Base-by-base conservation (phyloP, 2,888 invertebrate species). In the Tridacna gigas region DNA sequence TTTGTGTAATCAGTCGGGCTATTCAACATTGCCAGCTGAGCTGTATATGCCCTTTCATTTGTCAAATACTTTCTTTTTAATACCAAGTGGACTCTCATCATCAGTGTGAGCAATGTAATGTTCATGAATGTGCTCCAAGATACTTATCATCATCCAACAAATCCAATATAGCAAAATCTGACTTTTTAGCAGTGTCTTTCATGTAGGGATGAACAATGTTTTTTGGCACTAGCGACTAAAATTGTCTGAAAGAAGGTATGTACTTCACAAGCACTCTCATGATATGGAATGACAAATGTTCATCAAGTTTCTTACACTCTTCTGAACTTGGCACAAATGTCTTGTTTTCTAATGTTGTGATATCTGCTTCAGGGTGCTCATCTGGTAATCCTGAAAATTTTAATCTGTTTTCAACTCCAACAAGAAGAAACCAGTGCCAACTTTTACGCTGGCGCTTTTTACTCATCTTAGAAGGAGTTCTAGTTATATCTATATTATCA, bases 31-130 rank as follows among this genome's bases (percentile, higher is more conserved):
- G 75, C 69, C 48, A 77, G 28, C 61, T 80, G 83, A 48, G 83
- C 80, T 65, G 73, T 22, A 48, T 80, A 83, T 37, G 79, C 83
- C 66, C 83, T 69, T 80, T 83, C 83, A 76, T 83, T 80, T 11
- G 83, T 80, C 20, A 83, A 67, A 69, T 26, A 77, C 77, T 18
- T 26, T 75, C 60, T 65, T 75, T 28, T 67, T 45, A 11, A 76
- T 75, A 12, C 65, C 71, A 28, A 28, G 28, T 26, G 71, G 71
- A 47, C 22, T 22, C 4, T 76, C 69, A 60, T 56, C 69, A 45
- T 80, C 76, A 25, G 76, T 80, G 45, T 71, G 80, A 37, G 80
- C 66, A 47, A 80, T 71, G 25, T 66, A 77, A 26, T 80, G 63
- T 61, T 76, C 69, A 69, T 80, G 80, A 45, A 80, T 56, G n/a